Evolutionary conservation across 2,888 invertebrate species (phyloP).

Genomic region (Elmis aenea): DNA sequence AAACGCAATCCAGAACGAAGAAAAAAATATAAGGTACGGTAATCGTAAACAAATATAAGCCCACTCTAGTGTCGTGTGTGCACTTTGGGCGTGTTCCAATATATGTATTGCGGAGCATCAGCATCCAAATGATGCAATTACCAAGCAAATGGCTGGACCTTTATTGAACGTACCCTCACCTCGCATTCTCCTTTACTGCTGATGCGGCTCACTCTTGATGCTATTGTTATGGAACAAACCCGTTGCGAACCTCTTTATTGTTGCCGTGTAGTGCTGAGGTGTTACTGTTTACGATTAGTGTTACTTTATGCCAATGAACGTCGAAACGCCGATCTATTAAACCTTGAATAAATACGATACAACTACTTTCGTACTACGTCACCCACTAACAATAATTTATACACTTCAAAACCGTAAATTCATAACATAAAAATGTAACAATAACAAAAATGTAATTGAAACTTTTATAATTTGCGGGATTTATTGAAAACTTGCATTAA

Average conservation of each 20-base stretch:
- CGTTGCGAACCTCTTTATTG: conserved; percentile 32
- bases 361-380: no score
- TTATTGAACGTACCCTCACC: conserved; percentile 31
- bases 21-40: conserved; percentile 33
- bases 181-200: conserved; percentile 26
- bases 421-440: no score
- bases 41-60: conserved; percentile 43
- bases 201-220: conserved; percentile 30
- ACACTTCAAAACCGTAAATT: no score
- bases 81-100: conserved; percentile 41
- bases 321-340: no score
- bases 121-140: conserved; percentile 49
- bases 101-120: conserved; percentile 45
- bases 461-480: no score
- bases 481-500: no score
- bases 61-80: conserved; percentile 39
- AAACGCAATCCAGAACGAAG: no score
- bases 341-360: no score
- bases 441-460: no score
- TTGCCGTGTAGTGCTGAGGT: conserved; percentile 22
- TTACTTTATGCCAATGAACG: conserved; percentile 29
- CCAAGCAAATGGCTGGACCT: conserved; percentile 41
- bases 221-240: conserved; percentile 32
- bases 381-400: no score
- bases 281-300: conserved; percentile 31